Percentiles rank a stretch among this genome's conserved stretches.
Conservation (phyloP, 2,888 invertebrate genomes). For the Cheilosia grossa region DNA sequence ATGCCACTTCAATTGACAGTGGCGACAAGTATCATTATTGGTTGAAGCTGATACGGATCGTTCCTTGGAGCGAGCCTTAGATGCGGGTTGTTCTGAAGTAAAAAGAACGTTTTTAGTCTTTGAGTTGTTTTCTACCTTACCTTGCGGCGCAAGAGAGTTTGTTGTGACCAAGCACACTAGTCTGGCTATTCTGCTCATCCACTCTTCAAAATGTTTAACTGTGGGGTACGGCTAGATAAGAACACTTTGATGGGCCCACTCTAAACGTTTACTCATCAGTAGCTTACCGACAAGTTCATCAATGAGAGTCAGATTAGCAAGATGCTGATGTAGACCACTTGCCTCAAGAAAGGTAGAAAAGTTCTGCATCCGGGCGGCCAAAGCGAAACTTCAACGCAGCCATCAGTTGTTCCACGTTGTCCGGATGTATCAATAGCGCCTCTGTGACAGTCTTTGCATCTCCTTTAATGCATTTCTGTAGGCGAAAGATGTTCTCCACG, state of each 20-base stretch:
- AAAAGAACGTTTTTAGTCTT: background rate
- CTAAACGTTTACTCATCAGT: no score
- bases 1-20: no score
- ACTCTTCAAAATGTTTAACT: no score
- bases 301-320: no score
- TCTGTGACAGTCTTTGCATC: conserved; percentile 48
- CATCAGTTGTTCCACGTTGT: background rate
- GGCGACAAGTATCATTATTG: background rate
- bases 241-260: no score
- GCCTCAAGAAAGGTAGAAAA: background rate
- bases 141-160: background rate
- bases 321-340: no score
- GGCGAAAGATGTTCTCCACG: conserved; percentile 48
- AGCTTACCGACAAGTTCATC: no score
- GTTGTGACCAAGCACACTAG: no score
- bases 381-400: background rate
- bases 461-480: conserved; percentile 55
- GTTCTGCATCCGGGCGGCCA: background rate
- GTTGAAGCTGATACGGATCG: background rate
- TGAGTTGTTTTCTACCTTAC: background rate
- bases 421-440: conserved; percentile 34
- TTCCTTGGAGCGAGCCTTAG: background rate
- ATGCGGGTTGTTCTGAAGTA: background rate
- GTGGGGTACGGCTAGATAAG: no score
- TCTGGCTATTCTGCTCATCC: no score